Evolutionary conservation across 2,113 vertebrate genomes (phyloP).

Genomic region (Hydrochoerus hydrochaeris): DNA sequence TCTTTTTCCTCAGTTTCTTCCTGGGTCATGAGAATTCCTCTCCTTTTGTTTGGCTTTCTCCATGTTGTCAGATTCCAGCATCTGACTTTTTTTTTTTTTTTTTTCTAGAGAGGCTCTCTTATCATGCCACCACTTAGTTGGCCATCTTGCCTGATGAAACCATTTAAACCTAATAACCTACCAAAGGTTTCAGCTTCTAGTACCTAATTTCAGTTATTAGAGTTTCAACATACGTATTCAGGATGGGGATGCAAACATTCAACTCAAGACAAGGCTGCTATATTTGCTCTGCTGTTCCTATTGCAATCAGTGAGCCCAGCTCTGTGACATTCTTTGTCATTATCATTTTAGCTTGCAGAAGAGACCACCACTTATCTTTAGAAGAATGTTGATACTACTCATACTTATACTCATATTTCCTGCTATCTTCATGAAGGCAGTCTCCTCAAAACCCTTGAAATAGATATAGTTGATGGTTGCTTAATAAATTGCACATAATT

Average conservation of each 20-base stretch:
- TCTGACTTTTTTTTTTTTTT: too few species aligned
- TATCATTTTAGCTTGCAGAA: not conserved
- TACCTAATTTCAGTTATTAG: not conserved
- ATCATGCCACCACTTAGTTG: too few species aligned
- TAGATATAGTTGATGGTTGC: not conserved
- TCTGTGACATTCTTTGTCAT: not conserved
- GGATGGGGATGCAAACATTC: not conserved
- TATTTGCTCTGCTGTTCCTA: not conserved
- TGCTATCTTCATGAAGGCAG: not conserved
- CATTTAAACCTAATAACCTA: not conserved
- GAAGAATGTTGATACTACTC: rapidly evolving
- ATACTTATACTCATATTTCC: not conserved
- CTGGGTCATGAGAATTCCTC: too few species aligned
- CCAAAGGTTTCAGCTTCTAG: not conserved
- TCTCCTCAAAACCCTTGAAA: not conserved
- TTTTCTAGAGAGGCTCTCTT: too few species aligned
- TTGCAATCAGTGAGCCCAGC: not conserved
- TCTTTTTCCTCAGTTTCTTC: too few species aligned
- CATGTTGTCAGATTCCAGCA: too few species aligned
- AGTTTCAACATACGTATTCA: not conserved
- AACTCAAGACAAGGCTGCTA: not conserved
- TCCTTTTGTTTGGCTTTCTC: too few species aligned
- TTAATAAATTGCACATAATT: not conserved
- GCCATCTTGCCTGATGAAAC: too few species aligned
- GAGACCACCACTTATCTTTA: not conserved